Evolutionary conservation across 2,797 vertebrate species (phyloP).

Genomic region (Spheniscus humboldti): DNA sequence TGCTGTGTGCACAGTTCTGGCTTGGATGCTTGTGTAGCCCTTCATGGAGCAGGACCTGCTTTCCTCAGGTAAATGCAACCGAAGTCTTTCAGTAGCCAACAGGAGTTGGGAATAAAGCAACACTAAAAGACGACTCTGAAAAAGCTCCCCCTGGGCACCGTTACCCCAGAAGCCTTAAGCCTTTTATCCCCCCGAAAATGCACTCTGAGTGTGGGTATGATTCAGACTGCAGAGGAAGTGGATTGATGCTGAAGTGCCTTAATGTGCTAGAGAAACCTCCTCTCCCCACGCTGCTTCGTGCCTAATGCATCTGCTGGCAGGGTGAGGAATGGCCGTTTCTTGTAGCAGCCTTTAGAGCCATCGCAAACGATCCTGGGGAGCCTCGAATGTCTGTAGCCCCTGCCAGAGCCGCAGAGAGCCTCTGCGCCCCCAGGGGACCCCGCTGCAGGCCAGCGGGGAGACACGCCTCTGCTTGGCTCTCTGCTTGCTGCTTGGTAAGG

Average conservation of each 20-base stretch:
- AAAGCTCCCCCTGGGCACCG: not conserved
- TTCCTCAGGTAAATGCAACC: not conserved
- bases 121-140: not conserved
- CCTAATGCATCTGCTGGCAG: constrained; percentile 15
- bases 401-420: not conserved
- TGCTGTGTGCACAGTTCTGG: not conserved
- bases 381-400: not conserved
- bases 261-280: not conserved
- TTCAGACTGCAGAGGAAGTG: not conserved
- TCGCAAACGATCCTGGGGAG: not conserved
- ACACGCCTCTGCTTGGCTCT: not conserved
- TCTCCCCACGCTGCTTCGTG: not conserved
- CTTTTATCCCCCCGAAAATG: not conserved
- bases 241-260: constrained; percentile 52
- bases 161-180: constrained; percentile 31
- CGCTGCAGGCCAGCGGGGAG: not conserved
- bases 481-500: not conserved
- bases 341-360: not conserved
- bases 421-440: not conserved
- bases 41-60: not conserved
- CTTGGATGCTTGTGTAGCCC: not conserved
- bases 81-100: not conserved
- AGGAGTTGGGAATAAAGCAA: not conserved
- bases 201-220: not conserved
- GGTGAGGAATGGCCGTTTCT: not conserved